phyloP scores from a whole-genome alignment of 2,888 invertebrate genomes.

The Clostera curtula region DNA sequence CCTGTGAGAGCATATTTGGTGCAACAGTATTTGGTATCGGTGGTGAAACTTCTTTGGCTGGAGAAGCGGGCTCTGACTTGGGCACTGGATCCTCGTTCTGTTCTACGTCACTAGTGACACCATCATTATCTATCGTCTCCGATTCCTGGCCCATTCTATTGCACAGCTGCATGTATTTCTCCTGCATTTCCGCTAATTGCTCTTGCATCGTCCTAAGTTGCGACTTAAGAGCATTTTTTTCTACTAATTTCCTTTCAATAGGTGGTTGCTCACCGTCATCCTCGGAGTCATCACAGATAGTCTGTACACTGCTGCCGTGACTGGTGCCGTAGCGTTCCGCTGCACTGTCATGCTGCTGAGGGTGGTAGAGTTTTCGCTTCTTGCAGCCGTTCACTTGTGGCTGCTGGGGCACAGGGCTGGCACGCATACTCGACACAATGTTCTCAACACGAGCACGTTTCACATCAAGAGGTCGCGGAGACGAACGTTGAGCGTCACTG shows the following conservation, averaged over 20 bases:
- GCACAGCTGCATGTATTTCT: slow-evolving; percentile 90
- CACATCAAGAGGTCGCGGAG: slow-evolving; percentile 81
- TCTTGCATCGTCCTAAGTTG: slow-evolving; percentile 92
- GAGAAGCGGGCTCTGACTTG: slow-evolving; percentile 75
- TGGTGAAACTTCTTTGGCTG: slow-evolving; percentile 69
- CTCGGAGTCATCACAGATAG: slow-evolving; percentile 80
- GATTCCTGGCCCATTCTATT: slow-evolving; percentile 88
- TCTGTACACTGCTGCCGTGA: slow-evolving; percentile 62
- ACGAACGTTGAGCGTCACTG: slow-evolving; percentile 74
- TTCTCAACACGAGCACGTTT: slow-evolving; percentile 96
- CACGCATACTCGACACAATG: slow-evolving; percentile 94
- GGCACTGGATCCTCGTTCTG: slow-evolving; percentile 66
- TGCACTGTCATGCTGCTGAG: slow-evolving; percentile 90
- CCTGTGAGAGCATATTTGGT: slow-evolving; percentile 76
- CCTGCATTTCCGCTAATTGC: slow-evolving; percentile 92
- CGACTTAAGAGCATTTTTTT: slow-evolving; percentile 89
- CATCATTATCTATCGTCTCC: slow-evolving; percentile 83
- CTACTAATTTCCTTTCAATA: slow-evolving; percentile 88
- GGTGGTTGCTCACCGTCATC: slow-evolving; percentile 86
- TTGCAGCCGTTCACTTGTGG: slow-evolving; percentile 93
- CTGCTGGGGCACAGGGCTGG: slow-evolving; percentile 84
- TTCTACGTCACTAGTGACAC: slow-evolving; percentile 83
- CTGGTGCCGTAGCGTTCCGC: slow-evolving; percentile 75
- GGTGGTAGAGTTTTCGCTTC: slow-evolving; percentile 96
- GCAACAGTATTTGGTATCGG: slow-evolving; percentile 54